Percentiles rank a stretch among this genome's conserved stretches.
These are phyloP conservation scores for Cygnus olor DNA, from an alignment of 2,797 vertebrate genomes.

Conservation along the genomic window DNA sequence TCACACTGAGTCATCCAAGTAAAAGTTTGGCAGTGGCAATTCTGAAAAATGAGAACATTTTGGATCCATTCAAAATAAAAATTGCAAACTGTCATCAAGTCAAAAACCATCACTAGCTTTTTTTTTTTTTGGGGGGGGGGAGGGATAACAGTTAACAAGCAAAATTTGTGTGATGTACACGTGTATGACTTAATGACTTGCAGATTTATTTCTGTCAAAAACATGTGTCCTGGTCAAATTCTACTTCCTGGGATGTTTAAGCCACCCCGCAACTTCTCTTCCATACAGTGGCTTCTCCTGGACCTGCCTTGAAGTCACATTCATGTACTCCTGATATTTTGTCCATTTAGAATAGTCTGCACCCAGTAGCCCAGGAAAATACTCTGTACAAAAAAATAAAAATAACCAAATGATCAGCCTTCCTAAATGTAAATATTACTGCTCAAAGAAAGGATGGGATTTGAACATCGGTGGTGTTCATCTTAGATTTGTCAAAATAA, in stretches of 20 bases:
- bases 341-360: neutral
- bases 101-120: neutral
- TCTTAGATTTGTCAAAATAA: neutral
- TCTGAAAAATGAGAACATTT: neutral
- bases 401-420: neutral
- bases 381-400: neutral
- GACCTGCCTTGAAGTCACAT: neutral
- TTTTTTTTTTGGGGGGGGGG: too few relatives aligned
- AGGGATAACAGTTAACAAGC: neutral
- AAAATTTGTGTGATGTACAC: neutral
- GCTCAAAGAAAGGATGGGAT: neutral
- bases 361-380: rapidly evolving
- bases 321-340: neutral
- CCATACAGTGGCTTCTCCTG: neutral
- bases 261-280: neutral
- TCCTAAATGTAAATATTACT: neutral
- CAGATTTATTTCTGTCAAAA: neutral
- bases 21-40: neutral
- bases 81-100: neutral
- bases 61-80: neutral
- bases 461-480: rapidly evolving
- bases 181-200: neutral
- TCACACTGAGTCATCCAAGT: neutral
- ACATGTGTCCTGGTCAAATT: neutral
- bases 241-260: neutral